Evolutionary conservation across 1,140 invertebrate genomes (phyloP), one percentile per base, ranked within the genome.

Genomic region (Bombyx mandarina): DNA sequence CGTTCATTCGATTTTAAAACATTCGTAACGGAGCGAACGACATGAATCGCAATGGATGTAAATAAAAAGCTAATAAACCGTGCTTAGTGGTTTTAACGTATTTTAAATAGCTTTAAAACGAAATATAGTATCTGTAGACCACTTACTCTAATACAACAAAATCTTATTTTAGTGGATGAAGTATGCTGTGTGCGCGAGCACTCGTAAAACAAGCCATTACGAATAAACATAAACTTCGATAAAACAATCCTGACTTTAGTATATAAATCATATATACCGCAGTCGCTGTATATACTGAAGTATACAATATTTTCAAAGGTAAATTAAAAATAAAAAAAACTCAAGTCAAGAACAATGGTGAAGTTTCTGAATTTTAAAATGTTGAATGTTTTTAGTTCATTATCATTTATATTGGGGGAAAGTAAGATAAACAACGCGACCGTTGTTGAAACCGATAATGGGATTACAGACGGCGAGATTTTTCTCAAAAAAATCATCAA

Each of bases 401-500:
- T 68, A 50, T 43, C 10, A 45, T 18, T 60, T 10, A 52, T 57
- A 58, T 26, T 54, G 50, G 60, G n/a, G 50, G 54, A 55, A 52
- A 43, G 12, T 58, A 54, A 52, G 56, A 22, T n/a, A 46, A 52
- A 59, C 50, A 45, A 8, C 7, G 35, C 7, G 3, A 12, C 55
- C 58, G 50, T 54, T 59, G 63, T 43, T 43, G 43, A 57, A 52
- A 35, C 53, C 42, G 43, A 60, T 54, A 46, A 57, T 6, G 42
- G 52, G 22, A 49, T 35, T 4, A 60, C 54, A 6, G 61, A 82
- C 55, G 77, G 79, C 5, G 61, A 72, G 50, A 3, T 66, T 12
- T 77, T 67, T 56, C 49, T 82, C 54, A 65, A 71, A 56, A 67
- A 60, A 45, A 54, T 79, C 51, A 7, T 69, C 51, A 26, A 63